Percentiles rank a stretch among this genome's conserved stretches.
phyloP scores from a whole-genome alignment of 2,113 vertebrate genomes.

The Thamnaconus septentrionalis region DNA sequence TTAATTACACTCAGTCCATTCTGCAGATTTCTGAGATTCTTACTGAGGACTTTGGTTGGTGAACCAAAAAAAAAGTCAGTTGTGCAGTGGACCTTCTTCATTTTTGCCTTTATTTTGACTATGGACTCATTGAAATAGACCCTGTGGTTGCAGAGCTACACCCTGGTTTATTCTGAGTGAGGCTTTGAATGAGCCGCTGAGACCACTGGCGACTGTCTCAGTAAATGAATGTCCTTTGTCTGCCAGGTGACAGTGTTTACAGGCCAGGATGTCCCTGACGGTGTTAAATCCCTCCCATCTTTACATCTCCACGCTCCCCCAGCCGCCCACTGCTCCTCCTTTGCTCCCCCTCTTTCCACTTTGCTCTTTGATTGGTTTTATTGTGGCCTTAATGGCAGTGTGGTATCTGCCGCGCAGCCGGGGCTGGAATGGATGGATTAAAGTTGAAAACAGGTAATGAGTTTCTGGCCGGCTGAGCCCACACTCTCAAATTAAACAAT shows the following conservation, averaged over 20 bases:
- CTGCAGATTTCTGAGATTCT: too few species aligned
- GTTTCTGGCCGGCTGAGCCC: constrained; percentile 38
- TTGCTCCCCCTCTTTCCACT: neutral
- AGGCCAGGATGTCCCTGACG: too few species aligned
- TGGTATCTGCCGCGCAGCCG: constrained; percentile 31
- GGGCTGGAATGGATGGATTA: constrained; percentile 40
- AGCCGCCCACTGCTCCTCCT: neutral
- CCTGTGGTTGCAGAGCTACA: too few species aligned
- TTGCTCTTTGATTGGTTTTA: constrained; percentile 22
- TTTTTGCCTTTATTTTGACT: too few species aligned
- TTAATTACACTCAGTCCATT: neutral
- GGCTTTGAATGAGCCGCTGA: too few species aligned
- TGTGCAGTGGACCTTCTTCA: too few species aligned
- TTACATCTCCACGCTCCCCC: neutral
- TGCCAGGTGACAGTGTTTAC: too few species aligned
- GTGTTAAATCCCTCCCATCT: neutral
- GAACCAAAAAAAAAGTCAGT: too few species aligned
- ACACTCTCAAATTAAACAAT: constrained; percentile 35
- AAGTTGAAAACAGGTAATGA: constrained; percentile 55
- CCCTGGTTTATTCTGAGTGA: too few species aligned
- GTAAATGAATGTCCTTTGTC: too few species aligned
- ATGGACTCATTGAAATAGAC: too few species aligned
- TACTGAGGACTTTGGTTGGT: neutral
- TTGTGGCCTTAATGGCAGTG: constrained; percentile 47
- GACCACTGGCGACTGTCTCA: too few species aligned